Evolutionary conservation across 2,113 vertebrate genomes (phyloP), one percentile per base, ranked within the genome.

Genomic region (Callionymus lyra): DNA sequence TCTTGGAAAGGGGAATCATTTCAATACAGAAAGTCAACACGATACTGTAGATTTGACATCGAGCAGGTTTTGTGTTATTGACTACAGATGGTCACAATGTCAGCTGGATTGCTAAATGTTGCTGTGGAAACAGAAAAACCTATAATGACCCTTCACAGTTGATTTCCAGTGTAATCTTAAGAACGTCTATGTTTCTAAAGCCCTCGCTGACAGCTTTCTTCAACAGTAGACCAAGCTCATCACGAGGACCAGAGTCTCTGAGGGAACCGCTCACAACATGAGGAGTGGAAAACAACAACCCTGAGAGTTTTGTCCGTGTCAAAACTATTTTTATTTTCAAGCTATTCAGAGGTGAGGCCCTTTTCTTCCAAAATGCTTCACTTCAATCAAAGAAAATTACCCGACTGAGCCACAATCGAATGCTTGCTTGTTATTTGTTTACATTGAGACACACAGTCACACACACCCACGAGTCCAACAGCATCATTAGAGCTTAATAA

Each of bases 311-410:
- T 65, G 63, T 73, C 72, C 53, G 46, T 44, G 51, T 49, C 49
- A 51, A 68, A 68, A 42, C 21, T 27, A 4, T 69, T 65, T 56
- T 41, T 50, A 47, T 50, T 16, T 33, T 40, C 31, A 59, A 75
- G 69, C 36, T 44, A 21, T 19, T 51, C 47, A 0, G 2, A 6
- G 27, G 47, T 64, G 52, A 8, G 21, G 21, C 21, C 4, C 8
- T 50, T 53, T 56, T 71, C 53, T 59, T 45, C 47, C 48, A 65
- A 67, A 62, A 47, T 62, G 66, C 56, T 50, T 27, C 49, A 50
- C 57, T 44, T 46, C 50, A 68, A 52, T 48, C 50, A 56, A 50
- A 62, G 63, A 27, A 65, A 75, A 77, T 77, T 59, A 77, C 34
- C 47, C 55, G 53, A 52, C 49, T 48, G 40, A 27, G 50, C 47